Conservation (phyloP, 1,140 invertebrate genomes). For the Drosophila repletoides region DNA sequence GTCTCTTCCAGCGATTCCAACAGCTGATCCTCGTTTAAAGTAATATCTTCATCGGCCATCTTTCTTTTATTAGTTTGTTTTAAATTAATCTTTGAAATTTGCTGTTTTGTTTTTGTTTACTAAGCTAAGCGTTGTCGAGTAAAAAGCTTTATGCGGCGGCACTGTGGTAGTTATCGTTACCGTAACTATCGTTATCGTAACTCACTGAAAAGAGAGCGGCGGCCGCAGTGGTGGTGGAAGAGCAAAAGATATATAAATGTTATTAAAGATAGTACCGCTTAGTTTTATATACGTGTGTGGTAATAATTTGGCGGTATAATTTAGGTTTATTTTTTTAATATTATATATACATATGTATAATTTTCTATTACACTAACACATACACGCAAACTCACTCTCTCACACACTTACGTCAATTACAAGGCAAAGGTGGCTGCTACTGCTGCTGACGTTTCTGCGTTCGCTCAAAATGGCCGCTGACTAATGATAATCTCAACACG, state of each 20-base stretch:
- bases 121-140: constrained; percentile 43
- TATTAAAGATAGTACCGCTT: constrained; percentile 18
- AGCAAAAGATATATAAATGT: too few relatives aligned
- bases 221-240: constrained; percentile 8
- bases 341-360: too few relatives aligned
- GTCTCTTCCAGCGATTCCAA: constrained; percentile 81
- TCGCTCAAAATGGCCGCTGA: constrained; percentile 74
- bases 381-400: not conserved
- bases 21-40: constrained; percentile 82
- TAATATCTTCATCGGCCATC: constrained; percentile 82
- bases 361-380: too few relatives aligned
- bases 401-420: constrained; percentile 45
- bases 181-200: constrained; percentile 31
- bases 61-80: constrained; percentile 21
- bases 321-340: too few relatives aligned
- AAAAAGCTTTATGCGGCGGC: constrained; percentile 48
- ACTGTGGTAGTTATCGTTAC: constrained; percentile 33
- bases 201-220: constrained; percentile 40
- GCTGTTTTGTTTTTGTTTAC: constrained; percentile 52
- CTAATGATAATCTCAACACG: constrained; percentile 35
- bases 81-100: constrained; percentile 30
- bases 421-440: constrained; percentile 23
- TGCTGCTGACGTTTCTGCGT: constrained; percentile 65
- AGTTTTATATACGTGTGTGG: not conserved
- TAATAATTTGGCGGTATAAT: not conserved